Conservation (phyloP, 2,113 vertebrate genomes). For the Eupsittula cactorum region DNA sequence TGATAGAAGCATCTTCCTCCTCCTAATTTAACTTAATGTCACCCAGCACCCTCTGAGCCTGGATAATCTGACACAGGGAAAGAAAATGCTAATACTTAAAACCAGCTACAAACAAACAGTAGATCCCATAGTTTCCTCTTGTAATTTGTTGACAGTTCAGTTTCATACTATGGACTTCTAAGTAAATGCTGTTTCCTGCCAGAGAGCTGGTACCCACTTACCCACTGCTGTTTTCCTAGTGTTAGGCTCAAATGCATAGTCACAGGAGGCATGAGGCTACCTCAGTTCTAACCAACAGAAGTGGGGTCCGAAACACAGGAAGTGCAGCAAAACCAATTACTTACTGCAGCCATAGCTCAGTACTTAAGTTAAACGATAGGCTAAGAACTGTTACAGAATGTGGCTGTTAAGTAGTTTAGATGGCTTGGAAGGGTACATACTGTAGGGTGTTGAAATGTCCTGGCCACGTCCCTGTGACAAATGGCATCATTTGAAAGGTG, state of each 20-base stretch:
- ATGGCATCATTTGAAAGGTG: neutral
- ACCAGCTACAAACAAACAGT: neutral
- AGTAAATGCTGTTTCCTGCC: neutral
- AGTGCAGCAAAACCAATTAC: neutral
- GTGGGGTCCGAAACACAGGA: neutral
- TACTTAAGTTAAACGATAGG: neutral
- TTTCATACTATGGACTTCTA: neutral
- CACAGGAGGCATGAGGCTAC: accelerated
- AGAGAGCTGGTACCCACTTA: accelerated
- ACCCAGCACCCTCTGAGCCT: neutral
- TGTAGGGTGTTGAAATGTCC: too few species aligned
- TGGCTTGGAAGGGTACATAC: neutral
- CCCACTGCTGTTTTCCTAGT: neutral
- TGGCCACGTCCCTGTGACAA: neutral
- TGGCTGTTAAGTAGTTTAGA: neutral
- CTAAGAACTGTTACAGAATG: neutral
- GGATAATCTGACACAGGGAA: neutral
- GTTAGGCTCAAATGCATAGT: neutral
- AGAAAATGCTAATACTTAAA: neutral
- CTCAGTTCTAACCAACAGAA: neutral
- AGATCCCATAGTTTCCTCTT: neutral
- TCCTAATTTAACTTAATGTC: neutral
- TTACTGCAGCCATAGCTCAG: too few species aligned
- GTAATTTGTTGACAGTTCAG: neutral
- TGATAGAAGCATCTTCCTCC: neutral